phyloP scores from a whole-genome alignment of 2,113 vertebrate genomes.

The Ellobius talpinus region DNA sequence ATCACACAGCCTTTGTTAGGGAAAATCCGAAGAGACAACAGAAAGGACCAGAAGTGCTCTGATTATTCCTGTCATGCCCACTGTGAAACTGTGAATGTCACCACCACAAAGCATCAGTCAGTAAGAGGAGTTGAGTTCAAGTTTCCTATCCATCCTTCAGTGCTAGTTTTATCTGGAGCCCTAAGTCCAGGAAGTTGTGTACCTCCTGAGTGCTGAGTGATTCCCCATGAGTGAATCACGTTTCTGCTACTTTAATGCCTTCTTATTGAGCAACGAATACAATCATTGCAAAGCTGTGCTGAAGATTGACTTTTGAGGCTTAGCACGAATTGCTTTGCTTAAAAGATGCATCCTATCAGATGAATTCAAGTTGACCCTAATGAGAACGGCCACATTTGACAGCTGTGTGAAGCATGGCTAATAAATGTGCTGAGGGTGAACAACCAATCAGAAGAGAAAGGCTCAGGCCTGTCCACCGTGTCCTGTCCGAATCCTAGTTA shows the following conservation, averaged over 20 bases:
- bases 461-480: background rate
- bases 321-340: background rate
- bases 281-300: background rate
- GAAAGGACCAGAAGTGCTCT: background rate
- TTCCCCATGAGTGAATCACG: background rate
- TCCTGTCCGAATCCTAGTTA: constrained; percentile 39
- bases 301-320: constrained; percentile 1
- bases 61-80: background rate
- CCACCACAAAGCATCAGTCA: background rate
- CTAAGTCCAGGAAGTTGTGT: background rate
- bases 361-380: constrained; percentile 11
- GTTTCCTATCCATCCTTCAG: background rate
- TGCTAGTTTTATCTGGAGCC: too few species aligned
- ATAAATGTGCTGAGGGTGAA: background rate
- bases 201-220: background rate
- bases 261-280: background rate
- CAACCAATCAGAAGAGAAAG: background rate
- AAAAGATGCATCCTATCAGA: background rate
- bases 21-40: too few species aligned
- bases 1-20: too few species aligned
- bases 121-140: background rate
- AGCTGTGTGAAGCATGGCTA: background rate
- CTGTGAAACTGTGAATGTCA: background rate
- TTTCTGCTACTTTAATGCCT: background rate
- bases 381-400: background rate